Percentiles rank a stretch among this genome's conserved stretches.
phyloP scores from a whole-genome alignment of 2,113 vertebrate genomes.

The Macheiramphus alcinus region DNA sequence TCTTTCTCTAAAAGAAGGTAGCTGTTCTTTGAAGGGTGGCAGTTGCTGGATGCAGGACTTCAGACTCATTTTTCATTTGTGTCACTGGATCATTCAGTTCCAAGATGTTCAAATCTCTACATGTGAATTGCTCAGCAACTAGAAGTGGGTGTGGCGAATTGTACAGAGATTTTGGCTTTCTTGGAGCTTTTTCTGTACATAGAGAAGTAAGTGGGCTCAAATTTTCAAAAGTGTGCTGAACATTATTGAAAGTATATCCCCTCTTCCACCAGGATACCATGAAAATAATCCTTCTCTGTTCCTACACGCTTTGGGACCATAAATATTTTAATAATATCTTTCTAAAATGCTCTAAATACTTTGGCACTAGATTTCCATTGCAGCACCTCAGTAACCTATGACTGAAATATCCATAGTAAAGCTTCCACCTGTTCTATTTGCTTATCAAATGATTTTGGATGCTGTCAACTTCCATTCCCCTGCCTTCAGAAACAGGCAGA shows the following conservation, averaged over 20 bases:
- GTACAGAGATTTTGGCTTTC: neutral
- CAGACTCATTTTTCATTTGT: neutral
- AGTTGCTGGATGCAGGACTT: neutral
- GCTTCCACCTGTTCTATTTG: neutral
- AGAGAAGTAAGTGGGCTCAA: neutral
- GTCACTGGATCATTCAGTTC: fast-evolving
- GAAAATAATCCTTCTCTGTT: neutral
- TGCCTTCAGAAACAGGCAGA: neutral
- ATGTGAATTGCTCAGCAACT: neutral
- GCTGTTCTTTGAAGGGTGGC: neutral
- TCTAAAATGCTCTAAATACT: neutral
- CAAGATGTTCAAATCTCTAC: neutral
- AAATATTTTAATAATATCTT: neutral
- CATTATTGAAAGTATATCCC: neutral
- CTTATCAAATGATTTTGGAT: neutral
- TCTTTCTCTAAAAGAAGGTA: neutral
- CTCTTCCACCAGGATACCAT: neutral
- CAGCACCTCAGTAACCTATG: neutral
- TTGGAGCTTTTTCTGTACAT: neutral
- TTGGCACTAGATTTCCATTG: neutral
- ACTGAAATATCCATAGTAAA: neutral
- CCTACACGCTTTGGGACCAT: neutral
- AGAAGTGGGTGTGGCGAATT: neutral
- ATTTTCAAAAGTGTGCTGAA: neutral
- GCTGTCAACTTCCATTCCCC: fast-evolving